A percentile compares a stretch with the other conserved stretches of the same genome.
Conservation (phyloP, 2,113 vertebrate genomes). For the Dromas ardeola region DNA sequence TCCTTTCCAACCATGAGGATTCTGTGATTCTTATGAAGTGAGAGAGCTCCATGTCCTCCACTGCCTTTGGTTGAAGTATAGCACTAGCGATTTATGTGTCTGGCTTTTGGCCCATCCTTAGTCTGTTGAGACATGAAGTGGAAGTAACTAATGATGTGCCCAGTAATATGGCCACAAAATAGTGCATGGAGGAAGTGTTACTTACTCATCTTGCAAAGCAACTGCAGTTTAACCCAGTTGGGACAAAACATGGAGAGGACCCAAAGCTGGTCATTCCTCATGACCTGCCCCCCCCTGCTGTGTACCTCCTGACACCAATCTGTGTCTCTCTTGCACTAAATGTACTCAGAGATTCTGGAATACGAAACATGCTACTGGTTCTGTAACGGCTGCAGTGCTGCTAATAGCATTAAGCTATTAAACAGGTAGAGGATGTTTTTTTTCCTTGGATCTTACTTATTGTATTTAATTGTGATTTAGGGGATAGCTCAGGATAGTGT, state of each 20-base stretch:
- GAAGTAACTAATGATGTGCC: neutral
- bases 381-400: neutral
- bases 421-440: neutral
- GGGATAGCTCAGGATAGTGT: neutral
- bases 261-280: neutral
- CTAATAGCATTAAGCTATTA: neutral
- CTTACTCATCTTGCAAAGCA: neutral
- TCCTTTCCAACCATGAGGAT: no score
- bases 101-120: neutral
- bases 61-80: neutral
- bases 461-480: neutral
- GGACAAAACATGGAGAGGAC: neutral
- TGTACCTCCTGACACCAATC: neutral
- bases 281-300: neutral
- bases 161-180: neutral
- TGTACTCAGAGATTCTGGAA: neutral
- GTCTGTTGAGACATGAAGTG: neutral
- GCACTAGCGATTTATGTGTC: neutral
- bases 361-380: fast-evolving
- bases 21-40: neutral
- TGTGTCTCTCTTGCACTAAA: neutral
- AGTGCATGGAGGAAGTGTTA: neutral
- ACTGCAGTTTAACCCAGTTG: neutral
- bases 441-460: neutral
- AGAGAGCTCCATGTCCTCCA: neutral